Evolutionary conservation across 2,797 vertebrate species (phyloP).

Genomic region (Iguana delicatissima): DNA sequence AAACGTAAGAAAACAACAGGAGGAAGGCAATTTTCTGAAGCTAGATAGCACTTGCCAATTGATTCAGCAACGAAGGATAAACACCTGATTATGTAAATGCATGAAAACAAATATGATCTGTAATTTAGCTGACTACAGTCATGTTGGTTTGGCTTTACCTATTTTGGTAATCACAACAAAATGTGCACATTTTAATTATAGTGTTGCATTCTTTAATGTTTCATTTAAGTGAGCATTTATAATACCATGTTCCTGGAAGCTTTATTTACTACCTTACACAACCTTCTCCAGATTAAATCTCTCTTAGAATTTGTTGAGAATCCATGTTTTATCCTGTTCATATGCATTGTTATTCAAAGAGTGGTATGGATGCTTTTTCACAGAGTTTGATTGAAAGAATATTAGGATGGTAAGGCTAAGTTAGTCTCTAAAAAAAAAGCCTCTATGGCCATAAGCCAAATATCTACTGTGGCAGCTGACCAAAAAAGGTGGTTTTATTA

Average conservation of each 20-base stretch:
- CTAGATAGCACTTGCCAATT: background rate
- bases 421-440: background rate
- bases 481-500: background rate
- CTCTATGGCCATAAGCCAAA: background rate
- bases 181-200: constrained; percentile 5
- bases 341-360: background rate
- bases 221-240: background rate
- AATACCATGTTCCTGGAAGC: background rate
- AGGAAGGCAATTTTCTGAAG: background rate
- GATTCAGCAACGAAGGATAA: background rate
- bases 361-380: background rate
- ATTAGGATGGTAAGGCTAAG: background rate
- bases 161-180: constrained; percentile 13
- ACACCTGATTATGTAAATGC: constrained; percentile 8
- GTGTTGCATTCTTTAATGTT: background rate
- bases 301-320: background rate
- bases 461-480: background rate
- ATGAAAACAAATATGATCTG: background rate
- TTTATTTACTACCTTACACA: background rate
- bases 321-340: background rate
- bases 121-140: constrained; percentile 22
- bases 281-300: background rate
- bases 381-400: background rate
- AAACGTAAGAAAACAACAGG: background rate
- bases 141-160: constrained; percentile 3